phyloP scores from a whole-genome alignment of 2,888 invertebrate species.

The Drosophila picticornis region DNA sequence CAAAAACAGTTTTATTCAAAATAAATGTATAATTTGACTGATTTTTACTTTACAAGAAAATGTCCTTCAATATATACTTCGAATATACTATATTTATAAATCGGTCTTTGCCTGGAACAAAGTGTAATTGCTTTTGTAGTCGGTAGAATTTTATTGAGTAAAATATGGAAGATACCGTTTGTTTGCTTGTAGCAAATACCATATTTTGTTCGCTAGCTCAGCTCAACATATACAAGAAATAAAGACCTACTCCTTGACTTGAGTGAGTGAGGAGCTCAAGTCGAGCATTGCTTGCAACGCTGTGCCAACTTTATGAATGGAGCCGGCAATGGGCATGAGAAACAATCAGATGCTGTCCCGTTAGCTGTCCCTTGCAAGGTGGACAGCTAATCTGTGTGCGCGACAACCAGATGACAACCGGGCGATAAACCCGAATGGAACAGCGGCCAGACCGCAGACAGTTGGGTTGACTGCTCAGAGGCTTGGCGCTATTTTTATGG shows the following conservation, averaged over 20 bases:
- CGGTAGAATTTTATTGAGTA: background rate
- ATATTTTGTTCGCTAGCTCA: background rate
- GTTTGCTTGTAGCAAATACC: background rate
- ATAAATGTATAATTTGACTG: background rate
- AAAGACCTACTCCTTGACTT: background rate
- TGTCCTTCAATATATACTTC: background rate
- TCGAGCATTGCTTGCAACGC: conserved; percentile 15
- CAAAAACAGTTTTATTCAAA: background rate
- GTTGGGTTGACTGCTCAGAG: conserved; percentile 34
- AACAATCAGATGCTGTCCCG: conserved; percentile 27
- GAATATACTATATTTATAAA: background rate
- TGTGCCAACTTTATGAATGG: conserved; percentile 38
- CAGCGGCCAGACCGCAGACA: conserved; percentile 27
- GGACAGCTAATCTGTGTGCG: conserved; percentile 59
- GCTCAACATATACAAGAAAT: background rate
- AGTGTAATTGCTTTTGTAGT: background rate
- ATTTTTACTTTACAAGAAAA: background rate
- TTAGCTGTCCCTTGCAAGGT: conserved; percentile 46
- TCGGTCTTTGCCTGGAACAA: too few relatives aligned
- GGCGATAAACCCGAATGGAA: conserved; percentile 61
- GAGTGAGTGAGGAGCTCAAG: conserved; percentile 5
- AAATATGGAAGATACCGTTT: background rate
- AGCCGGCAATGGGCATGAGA: background rate
- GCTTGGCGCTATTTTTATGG: conserved; percentile 76
- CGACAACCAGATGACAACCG: conserved; percentile 69